Conservation (phyloP, 2,113 vertebrate species). For the Hypocryptadius cinnamomeus region DNA sequence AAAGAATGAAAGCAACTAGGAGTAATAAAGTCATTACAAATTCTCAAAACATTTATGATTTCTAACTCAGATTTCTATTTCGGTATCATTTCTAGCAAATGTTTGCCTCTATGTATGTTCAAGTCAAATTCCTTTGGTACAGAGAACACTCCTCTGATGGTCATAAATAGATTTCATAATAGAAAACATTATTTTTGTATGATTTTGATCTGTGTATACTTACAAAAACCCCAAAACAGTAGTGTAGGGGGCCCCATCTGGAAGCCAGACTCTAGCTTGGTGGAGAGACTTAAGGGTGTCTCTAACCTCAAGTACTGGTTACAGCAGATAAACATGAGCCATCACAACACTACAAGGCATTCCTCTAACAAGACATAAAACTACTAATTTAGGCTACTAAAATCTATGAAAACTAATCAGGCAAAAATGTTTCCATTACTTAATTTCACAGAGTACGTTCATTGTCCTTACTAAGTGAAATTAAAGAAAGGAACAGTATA, state of each 20-base stretch:
- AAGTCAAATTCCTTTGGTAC: background rate
- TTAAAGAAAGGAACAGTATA: background rate
- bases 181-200: background rate
- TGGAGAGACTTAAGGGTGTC: background rate
- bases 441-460: background rate
- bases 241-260: background rate
- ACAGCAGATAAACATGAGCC: background rate
- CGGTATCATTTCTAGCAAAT: background rate
- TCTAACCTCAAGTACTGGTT: background rate
- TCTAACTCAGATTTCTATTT: background rate
- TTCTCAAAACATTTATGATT: background rate
- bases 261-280: background rate
- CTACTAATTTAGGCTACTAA: background rate
- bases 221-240: background rate
- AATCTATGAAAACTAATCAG: background rate
- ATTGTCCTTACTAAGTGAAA: background rate
- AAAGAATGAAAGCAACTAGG: background rate
- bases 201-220: background rate
- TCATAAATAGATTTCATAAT: background rate
- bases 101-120: background rate
- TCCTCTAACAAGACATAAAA: background rate
- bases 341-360: background rate
- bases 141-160: background rate
- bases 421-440: background rate
- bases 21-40: background rate